Percentiles rank a stretch among this genome's conserved stretches.
phyloP scores from a whole-genome alignment of 2,797 vertebrate species.

The Dermochelys coriacea region DNA sequence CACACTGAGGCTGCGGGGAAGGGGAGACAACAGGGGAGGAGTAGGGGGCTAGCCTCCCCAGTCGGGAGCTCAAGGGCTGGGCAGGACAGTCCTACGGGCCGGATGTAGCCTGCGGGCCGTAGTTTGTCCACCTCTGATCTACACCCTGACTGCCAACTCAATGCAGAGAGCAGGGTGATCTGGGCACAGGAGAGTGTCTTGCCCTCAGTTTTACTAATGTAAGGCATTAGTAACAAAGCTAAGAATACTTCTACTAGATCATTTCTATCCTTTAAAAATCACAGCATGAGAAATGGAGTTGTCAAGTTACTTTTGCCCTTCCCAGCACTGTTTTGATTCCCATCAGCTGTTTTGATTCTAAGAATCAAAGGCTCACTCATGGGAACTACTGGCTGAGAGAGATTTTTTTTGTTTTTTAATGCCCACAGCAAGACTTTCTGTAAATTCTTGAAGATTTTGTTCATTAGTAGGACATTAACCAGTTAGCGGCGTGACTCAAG shows the following conservation, averaged over 20 bases:
- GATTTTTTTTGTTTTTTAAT: neutral
- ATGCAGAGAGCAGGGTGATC: too few species aligned
- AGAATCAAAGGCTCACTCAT: neutral
- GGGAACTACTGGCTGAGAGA: neutral
- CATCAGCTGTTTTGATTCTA: neutral
- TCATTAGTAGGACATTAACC: neutral
- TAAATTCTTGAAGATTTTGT: neutral
- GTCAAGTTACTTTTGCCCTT: neutral
- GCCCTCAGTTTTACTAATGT: neutral
- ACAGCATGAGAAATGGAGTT: too few species aligned
- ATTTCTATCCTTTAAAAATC: neutral
- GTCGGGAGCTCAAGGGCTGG: too few species aligned
- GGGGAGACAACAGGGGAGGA: too few species aligned
- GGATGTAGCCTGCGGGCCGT: too few species aligned
- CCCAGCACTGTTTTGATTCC: neutral
- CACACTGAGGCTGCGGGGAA: too few species aligned
- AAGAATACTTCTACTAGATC: too few species aligned
- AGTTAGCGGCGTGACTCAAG: neutral
- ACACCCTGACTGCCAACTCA: neutral
- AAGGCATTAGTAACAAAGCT: neutral
- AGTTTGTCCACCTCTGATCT: too few species aligned
- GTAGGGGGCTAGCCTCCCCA: too few species aligned
- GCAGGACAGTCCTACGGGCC: too few species aligned
- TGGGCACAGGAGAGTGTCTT: neutral
- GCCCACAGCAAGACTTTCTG: neutral